Evolutionary conservation across 2,113 vertebrate genomes (phyloP).

Genomic region (Myocastor coypus): DNA sequence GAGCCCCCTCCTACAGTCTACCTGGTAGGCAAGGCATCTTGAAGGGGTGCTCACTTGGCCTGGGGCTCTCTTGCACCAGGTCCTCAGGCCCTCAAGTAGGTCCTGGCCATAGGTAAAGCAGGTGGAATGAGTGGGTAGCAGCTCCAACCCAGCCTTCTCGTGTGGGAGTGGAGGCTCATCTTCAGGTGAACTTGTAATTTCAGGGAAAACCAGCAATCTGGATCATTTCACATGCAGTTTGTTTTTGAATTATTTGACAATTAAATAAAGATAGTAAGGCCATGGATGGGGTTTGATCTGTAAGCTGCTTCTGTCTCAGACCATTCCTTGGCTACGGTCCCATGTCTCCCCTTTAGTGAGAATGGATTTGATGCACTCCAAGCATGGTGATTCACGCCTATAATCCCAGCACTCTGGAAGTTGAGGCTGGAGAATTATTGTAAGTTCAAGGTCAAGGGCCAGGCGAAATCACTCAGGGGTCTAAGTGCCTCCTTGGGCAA

Average conservation of each 20-base stretch:
- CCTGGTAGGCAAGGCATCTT: neutral
- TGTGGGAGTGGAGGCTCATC: neutral
- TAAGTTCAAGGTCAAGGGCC: neutral
- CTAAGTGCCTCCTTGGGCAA: no score
- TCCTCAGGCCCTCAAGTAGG: neutral
- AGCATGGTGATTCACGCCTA: neutral
- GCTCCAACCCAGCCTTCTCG: neutral
- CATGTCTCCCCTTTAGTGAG: neutral
- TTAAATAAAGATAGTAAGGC: neutral
- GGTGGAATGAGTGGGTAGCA: no score
- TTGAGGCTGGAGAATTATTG: neutral
- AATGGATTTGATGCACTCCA: neutral
- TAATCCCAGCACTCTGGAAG: neutral
- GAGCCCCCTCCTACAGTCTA: neutral
- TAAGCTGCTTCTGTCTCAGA: neutral
- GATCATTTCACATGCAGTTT: neutral
- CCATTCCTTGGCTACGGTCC: neutral
- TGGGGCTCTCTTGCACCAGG: neutral
- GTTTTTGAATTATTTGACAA: neutral
- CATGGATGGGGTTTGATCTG: neutral
- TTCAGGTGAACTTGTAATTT: neutral
- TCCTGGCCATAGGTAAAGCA: no score
- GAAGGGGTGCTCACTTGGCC: neutral
- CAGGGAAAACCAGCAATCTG: constrained; percentile 11
- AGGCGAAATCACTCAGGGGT: no score